Evolutionary conservation across 2,113 vertebrate species (phyloP).

Genomic region (Gadus macrocephalus): DNA sequence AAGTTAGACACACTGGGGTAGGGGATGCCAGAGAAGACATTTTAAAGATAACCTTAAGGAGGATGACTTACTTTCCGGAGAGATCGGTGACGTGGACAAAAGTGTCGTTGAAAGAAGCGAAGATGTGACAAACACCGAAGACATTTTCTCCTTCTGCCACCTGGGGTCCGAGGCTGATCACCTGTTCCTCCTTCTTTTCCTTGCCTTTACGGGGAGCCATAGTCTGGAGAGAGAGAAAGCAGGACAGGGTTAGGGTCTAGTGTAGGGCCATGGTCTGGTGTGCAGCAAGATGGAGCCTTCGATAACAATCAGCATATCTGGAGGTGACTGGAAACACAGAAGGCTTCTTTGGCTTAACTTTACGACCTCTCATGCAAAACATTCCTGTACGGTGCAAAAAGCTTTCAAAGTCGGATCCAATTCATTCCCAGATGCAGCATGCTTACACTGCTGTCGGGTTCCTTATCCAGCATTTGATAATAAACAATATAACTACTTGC

Average conservation of each 20-base stretch:
- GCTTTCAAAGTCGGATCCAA: no score
- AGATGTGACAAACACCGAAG: conserved; percentile 97
- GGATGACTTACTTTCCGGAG: conserved; percentile 91
- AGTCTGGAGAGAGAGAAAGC: conserved; percentile 59
- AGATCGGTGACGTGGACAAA: conserved; percentile 97
- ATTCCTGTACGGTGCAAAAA: no score
- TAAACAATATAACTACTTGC: no score
- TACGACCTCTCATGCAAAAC: no score
- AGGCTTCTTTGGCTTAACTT: no score
- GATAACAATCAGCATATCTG: no score
- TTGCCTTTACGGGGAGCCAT: conserved; percentile 99
- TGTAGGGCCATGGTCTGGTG: neutral
- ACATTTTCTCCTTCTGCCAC: conserved; percentile 98
- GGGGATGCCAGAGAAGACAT: neutral
- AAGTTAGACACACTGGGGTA: neutral
- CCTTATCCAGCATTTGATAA: no score
- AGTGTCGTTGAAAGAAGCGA: conserved; percentile 98
- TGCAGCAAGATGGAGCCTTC: no score
- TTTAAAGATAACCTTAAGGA: neutral
- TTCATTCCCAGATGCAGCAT: no score
- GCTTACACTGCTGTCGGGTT: no score
- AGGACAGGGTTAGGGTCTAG: neutral
- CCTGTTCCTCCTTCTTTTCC: conserved; percentile 99
- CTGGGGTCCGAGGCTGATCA: conserved; percentile 96
- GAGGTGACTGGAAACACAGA: no score